Evolutionary conservation across 2,797 vertebrate species (phyloP), one percentile per base, ranked within the genome.

Genomic region (Diplodus sargus): DNA sequence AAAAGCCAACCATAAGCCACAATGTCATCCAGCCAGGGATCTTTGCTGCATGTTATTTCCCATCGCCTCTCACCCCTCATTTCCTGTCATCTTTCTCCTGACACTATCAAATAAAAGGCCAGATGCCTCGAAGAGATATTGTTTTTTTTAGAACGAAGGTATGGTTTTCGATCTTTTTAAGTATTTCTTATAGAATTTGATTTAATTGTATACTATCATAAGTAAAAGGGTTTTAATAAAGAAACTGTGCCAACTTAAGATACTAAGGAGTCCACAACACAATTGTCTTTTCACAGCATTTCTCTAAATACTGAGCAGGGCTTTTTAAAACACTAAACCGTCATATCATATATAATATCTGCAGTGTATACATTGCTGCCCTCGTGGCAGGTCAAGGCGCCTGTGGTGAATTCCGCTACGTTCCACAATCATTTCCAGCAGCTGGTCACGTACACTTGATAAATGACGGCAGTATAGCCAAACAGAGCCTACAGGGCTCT

Each of bases 401-500:
- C 79, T 85, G 56, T 67, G 77, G 86, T 81, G 57, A 73, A 82
- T 81, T 87, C 67, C 18, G 82, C 23, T 56, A 30, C 30, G 13
- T 73, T 85, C 78, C n/a, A 23, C 75, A 69, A 75, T 61, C 68
- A 89, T 86, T 87, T 79, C 82, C 76, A 74, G 77, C 67, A 81
- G 88, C 81, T 76, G 72, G 54, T 85, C 84, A 81, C 47, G 34
- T 66, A 71, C 76, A 58, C 54, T 76, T 93, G 88, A 93, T 90
- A 74, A 89, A 92, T 76, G 86, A 90, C 79, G 73, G 54, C 66
- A 42, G 85, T 83, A 71, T 5, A 74, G 74, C 78, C 60, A 79
- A 86, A 84, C 69, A 76, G 75, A 85, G 81, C 80, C 86, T 87
- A 76, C 58, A 80, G 64, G 71, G 54, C 82, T 90, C 49, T 77